Evolutionary conservation across 2,113 vertebrate species (phyloP).

Genomic region (Neoarius graeffei): DNA sequence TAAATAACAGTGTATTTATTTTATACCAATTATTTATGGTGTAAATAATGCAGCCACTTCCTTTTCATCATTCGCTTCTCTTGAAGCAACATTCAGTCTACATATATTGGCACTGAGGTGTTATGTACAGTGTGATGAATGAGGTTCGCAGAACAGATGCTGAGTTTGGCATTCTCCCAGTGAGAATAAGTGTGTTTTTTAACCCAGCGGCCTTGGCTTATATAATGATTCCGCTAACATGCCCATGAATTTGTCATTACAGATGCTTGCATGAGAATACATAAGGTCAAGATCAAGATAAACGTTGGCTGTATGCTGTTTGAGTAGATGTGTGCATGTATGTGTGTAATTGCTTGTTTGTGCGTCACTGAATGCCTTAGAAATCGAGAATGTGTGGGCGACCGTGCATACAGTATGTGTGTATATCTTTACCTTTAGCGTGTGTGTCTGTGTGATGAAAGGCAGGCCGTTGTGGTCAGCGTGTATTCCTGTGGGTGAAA

Average conservation of each 20-base stretch:
- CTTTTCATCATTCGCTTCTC: not conserved
- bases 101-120: not conserved
- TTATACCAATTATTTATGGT: not conserved
- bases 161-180: slow-evolving; percentile 14
- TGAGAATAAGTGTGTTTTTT: not conserved
- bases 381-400: not conserved
- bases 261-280: not conserved
- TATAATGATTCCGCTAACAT: slow-evolving; percentile 1
- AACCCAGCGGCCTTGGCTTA: not conserved
- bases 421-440: not conserved
- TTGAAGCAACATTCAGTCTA: not conserved
- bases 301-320: not conserved
- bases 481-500: not conserved
- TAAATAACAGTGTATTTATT: too few species aligned
- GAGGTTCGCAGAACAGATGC: slow-evolving; percentile 26
- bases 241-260: slow-evolving; percentile 29
- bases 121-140: not conserved
- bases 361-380: not conserved
- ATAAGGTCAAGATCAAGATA: not conserved
- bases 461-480: not conserved
- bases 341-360: not conserved
- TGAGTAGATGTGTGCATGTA: not conserved
- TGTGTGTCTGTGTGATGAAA: not conserved
- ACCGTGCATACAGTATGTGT: not conserved
- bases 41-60: not conserved